Base-by-base conservation (phyloP, 2,888 invertebrate species). In the Heliconius sara region DNA sequence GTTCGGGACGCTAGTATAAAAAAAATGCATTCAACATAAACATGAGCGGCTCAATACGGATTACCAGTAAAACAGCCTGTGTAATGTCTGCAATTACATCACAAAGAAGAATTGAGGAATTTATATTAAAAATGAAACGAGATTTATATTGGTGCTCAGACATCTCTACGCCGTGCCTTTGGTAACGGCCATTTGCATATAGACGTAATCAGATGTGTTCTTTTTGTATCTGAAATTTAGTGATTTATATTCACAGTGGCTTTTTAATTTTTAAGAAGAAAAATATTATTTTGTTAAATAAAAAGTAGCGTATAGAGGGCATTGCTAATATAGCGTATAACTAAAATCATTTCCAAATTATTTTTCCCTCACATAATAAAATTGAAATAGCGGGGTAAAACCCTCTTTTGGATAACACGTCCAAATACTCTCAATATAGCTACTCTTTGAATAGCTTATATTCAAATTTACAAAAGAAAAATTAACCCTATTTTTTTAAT, bases 181-280 rank as follows among this genome's bases (percentile, higher is more conserved):
- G 84, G 84, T 83, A 83, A 84, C 84, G 85, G 80, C 86, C 84
- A 91, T 90, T 91, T 91, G 86, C 90, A 91, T 91, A 84, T 85
- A 84, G 89, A 89, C 88, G 87, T 88, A 88, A 91, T 90, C 87
- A 89, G 89, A 88, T 88, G 83, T 78, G 84, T 82, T 83, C 86
- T 86, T 86, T 87, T 86, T 88, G 30, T 65, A 34, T 43, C 16
- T 71, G 60, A 43, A 30, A 39, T 73, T 57, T 25, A 30, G 47
- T 52, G 27, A 67, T 73, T 66, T 73, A 25, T 74, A 39, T 76
- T 34, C 25, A 63, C 9, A 63, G 34, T 25, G 19, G 22, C 0
- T n/a, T 30, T 47, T 52, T n/a, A n/a, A 39, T n/a, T 25, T 34
- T 27, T 9, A 10, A 34, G 2, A 63, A 39, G 10, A 74, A 74